phyloP scores from a whole-genome alignment of 2,888 invertebrate species.

The Parnassius smintheus region DNA sequence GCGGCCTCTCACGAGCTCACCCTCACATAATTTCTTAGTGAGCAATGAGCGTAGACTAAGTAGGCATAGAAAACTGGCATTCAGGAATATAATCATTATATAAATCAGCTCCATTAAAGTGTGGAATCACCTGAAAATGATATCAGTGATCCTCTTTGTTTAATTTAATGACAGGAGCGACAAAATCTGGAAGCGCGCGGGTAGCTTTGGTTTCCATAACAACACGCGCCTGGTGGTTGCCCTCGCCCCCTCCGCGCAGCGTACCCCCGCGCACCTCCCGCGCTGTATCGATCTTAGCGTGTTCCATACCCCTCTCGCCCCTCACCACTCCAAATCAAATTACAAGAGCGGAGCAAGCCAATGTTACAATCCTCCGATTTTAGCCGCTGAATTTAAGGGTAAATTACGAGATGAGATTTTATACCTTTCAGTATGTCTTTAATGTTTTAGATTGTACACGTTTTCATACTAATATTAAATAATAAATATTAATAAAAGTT shows the following conservation, averaged over 20 bases:
- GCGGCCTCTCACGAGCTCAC: constrained; percentile 9
- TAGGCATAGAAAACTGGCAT: constrained; percentile 23
- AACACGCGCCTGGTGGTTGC: constrained; percentile 68
- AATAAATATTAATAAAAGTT: not conserved
- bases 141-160: constrained; percentile 72
- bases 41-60: constrained; percentile 1
- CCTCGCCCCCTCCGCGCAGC: constrained; percentile 33
- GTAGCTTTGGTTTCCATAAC: constrained; percentile 77
- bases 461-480: too few relatives aligned
- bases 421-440: constrained; percentile 12
- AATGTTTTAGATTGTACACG: not conserved
- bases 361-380: constrained; percentile 26
- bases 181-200: constrained; percentile 76
- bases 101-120: constrained; percentile 27
- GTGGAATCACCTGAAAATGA: constrained; percentile 52
- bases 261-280: constrained; percentile 34
- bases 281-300: constrained; percentile 52
- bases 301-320: constrained; percentile 42
- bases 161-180: constrained; percentile 74
- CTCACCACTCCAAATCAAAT: constrained; percentile 78
- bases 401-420: constrained; percentile 17
- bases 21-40: constrained; percentile 19
- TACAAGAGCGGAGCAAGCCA: constrained; percentile 59
- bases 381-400: constrained; percentile 22
- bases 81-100: constrained; percentile 26